Evolutionary conservation across 2,888 invertebrate genomes (phyloP).

Genomic region (Cynaeus angustus): DNA sequence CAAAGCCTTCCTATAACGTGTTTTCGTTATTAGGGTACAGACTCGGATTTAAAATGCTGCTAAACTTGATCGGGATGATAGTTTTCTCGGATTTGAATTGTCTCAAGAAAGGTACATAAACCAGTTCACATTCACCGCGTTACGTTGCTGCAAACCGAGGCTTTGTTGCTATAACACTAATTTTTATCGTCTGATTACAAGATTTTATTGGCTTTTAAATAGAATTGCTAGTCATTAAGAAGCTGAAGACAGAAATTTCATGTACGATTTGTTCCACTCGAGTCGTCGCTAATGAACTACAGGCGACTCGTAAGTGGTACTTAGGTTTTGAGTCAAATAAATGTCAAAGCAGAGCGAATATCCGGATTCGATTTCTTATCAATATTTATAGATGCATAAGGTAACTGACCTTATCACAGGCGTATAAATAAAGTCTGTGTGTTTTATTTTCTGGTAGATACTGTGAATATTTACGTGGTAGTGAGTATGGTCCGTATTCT

Average conservation of each 20-base stretch:
- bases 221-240: neutral
- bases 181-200: too few relatives aligned
- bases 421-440: neutral
- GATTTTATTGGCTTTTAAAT: too few relatives aligned
- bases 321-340: neutral
- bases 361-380: conserved; percentile 10
- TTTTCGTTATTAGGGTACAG: conserved; percentile 20
- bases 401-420: conserved; percentile 36
- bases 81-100: conserved; percentile 3
- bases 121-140: conserved; percentile 4
- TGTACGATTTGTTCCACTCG: neutral
- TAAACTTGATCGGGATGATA: conserved; percentile 18
- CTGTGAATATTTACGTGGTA: neutral
- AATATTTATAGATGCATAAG: neutral
- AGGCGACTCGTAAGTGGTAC: neutral
- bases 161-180: too few relatives aligned
- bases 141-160: too few relatives aligned
- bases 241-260: neutral
- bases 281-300: neutral
- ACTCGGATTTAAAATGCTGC: neutral
- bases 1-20: conserved; percentile 36
- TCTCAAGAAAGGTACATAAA: neutral
- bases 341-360: neutral
- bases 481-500: neutral
- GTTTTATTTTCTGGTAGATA: conserved; percentile 5